Conservation (phyloP, 2,797 vertebrate species). For the Takifugu ocellatus region DNA sequence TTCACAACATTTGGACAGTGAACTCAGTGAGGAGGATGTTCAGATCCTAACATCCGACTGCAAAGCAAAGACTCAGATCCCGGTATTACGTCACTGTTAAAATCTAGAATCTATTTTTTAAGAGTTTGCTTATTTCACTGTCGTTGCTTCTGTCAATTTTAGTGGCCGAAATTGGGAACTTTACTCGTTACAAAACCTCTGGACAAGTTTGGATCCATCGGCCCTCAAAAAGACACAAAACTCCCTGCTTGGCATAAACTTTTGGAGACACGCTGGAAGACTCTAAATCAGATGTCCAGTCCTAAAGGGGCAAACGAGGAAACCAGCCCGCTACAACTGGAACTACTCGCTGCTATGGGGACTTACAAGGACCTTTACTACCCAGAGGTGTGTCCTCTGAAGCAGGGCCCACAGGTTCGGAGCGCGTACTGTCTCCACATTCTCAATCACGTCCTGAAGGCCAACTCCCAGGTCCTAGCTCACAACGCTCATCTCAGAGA, state of each 20-base stretch:
- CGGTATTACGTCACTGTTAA: slow-evolving; percentile 68
- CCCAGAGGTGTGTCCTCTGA: slow-evolving; percentile 79
- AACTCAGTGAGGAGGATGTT: slow-evolving; percentile 85
- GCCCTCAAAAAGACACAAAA: slow-evolving; percentile 65
- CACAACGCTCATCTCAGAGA: slow-evolving; percentile 83
- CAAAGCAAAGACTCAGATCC: slow-evolving; percentile 76
- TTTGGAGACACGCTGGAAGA: slow-evolving; percentile 78
- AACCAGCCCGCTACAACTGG: slow-evolving; percentile 82
- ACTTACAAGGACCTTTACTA: slow-evolving; percentile 89
- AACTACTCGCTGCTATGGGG: slow-evolving; percentile 88
- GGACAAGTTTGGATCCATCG: slow-evolving; percentile 67
- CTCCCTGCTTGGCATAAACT: slow-evolving; percentile 83
- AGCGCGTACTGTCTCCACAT: slow-evolving; percentile 87
- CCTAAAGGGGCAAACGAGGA: slow-evolving; percentile 34
- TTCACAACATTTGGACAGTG: slow-evolving; percentile 79
- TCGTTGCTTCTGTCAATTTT: slow-evolving; percentile 11
- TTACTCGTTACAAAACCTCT: slow-evolving; percentile 75
- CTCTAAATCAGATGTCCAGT: slow-evolving; percentile 72
- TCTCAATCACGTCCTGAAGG: slow-evolving; percentile 92
- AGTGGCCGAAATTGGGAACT: slow-evolving; percentile 87
- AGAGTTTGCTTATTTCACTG: neutral
- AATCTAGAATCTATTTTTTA: neutral
- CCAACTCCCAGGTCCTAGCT: slow-evolving; percentile 85
- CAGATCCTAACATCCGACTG: slow-evolving; percentile 68
- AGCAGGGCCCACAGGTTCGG: slow-evolving; percentile 79